Evolutionary conservation across 2,888 invertebrate genomes (phyloP), one percentile per base, ranked within the genome.

Genomic region (Lapara coniferarum): DNA sequence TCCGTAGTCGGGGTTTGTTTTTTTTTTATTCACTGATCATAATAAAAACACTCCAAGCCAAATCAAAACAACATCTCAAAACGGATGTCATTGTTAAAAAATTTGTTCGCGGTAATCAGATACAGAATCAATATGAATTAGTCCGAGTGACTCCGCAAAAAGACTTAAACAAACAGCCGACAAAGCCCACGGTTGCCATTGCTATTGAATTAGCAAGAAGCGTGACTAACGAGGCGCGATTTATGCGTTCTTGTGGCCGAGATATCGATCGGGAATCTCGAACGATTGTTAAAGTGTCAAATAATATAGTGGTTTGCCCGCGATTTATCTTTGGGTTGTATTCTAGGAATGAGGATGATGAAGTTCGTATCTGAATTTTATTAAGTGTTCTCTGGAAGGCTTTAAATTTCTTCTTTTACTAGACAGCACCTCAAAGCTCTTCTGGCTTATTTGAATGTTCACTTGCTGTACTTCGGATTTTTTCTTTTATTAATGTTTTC

Each of bases 201-300:
- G 70, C 81, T 85, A 87, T 88, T 86, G 83, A 88, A 87, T 86
- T 83, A 86, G 85, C 82, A 82, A 82, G 77, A 83, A 75, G 58
- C 51, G 57, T 71, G 68, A 58, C 66, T 71, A 70, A 70, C 63
- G 37, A 56, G 63, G 75, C 83, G 82, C 85, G 84, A 84, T 82
- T 77, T 85, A 85, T 82, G 81, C 85, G 88, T 85, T 88, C 84
- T 85, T 86, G 89, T 72, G 89, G 89, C 87, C 74, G 63, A 73
- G 72, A 77, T 77, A 67, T 72, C 71, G 66, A 53, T 75, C 69
- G 73, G 71, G 59, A 72, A 75, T 77, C 78, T 79, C 75, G 77
- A 71, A 77, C 71, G 73, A 70, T 52, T 66, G 53, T 66, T 66
- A 10, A 53, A 52, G 30, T 53, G 66, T 66, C 72, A 76, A 75